Evolutionary conservation across 2,113 vertebrate species (phyloP).

Genomic region (Ia io): DNA sequence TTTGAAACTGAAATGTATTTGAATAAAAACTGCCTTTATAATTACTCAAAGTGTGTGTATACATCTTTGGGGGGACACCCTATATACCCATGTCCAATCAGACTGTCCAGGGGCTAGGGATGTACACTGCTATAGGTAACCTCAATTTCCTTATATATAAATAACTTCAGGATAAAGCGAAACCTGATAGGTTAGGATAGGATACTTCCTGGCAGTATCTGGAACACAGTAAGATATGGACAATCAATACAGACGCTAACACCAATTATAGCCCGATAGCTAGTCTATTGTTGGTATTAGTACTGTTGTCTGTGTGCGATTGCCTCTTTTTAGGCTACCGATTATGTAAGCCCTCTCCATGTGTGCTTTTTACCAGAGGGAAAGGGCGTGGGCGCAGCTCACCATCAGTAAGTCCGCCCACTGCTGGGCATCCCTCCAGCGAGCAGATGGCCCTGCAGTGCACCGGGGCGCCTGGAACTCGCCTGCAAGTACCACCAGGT

Average conservation of each 20-base stretch:
- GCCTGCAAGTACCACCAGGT: background rate
- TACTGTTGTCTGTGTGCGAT: background rate
- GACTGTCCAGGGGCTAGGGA: background rate
- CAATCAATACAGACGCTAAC: background rate
- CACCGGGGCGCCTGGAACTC: background rate
- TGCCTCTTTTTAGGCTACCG: background rate
- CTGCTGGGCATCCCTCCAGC: conserved; percentile 43
- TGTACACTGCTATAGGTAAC: background rate
- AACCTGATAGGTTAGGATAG: background rate
- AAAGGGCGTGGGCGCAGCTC: background rate
- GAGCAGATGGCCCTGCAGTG: conserved; percentile 54
- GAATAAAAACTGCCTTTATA: too few species aligned
- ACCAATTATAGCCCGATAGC: background rate
- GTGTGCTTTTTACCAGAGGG: background rate
- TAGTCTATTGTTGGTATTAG: background rate
- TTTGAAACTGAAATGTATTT: too few species aligned
- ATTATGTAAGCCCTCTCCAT: conserved; percentile 27
- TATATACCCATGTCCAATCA: background rate
- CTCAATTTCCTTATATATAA: background rate
- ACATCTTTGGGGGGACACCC: too few species aligned
- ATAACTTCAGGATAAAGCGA: background rate
- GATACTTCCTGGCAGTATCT: background rate
- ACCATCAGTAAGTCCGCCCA: background rate
- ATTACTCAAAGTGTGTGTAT: too few species aligned
- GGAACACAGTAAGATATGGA: background rate